Evolutionary conservation across 1,140 invertebrate genomes (phyloP).

Genomic region (Neodiprion lecontei): DNA sequence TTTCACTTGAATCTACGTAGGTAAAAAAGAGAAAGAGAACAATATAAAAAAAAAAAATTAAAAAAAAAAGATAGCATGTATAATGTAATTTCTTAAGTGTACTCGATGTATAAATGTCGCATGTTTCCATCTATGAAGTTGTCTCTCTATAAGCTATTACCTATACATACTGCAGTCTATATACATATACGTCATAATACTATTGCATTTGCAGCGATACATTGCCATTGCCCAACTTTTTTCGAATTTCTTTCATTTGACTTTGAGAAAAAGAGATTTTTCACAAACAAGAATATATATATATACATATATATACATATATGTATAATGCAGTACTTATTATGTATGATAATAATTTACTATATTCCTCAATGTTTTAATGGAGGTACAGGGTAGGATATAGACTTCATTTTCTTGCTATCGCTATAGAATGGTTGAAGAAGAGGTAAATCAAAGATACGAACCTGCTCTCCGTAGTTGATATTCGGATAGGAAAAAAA

Average conservation of each 20-base stretch:
- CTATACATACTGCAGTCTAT: background rate
- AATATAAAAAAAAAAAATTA: constrained; percentile 23
- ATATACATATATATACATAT: constrained; percentile 25
- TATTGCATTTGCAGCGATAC: background rate
- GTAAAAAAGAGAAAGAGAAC: constrained; percentile 22
- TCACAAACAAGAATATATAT: no score
- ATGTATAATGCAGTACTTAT: constrained; percentile 25
- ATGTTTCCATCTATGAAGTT: constrained; percentile 50
- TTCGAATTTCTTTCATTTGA: background rate
- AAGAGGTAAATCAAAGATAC: background rate
- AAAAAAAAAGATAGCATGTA: constrained; percentile 9
- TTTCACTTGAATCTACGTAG: no score
- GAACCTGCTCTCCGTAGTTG: background rate
- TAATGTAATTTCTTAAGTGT: constrained; percentile 34
- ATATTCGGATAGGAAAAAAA: background rate
- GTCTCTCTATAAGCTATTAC: constrained; percentile 9
- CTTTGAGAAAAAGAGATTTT: no score
- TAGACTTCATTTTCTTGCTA: constrained; percentile 54
- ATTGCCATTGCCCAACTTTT: background rate
- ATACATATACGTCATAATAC: background rate
- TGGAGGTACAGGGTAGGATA: constrained; percentile 60
- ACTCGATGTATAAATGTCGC: constrained; percentile 56
- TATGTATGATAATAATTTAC: constrained; percentile 25
- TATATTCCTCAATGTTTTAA: constrained; percentile 49
- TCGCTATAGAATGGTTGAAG: constrained; percentile 25